Base-by-base conservation (phyloP, 2,797 vertebrate species). In the Pseudomugil gertrudae region DNA sequence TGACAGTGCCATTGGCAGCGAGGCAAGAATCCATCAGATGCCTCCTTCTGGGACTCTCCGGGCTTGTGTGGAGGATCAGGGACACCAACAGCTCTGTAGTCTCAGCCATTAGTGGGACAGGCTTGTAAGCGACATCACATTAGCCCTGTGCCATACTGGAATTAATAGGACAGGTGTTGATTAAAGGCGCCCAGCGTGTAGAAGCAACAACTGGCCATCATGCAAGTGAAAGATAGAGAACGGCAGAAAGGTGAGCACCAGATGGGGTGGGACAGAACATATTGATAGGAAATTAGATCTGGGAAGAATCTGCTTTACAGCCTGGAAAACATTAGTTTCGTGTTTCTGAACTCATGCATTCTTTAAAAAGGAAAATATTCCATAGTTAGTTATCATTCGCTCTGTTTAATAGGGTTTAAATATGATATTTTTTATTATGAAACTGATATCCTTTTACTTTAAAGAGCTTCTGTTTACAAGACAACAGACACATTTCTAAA, bases 81-180 rank as follows among this genome's bases (percentile, higher is more conserved):
- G 76, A 80, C 80, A 89, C 87, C 84, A 81, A 80, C 87, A 69
- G 89, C 84, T 89, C 86, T 63, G 69, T 83, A 83, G 79, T 88
- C 79, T 79, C 81, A 84, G 81, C 84, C 85, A 93, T 94, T 93
- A 94, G 85, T 66, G 78, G 82, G 68, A 92, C 92, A 92, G 80
- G 79, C 89, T 86, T 88, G 90, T 88, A 91, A 92, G 84, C 84
- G 74, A 86, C 84, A 89, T 89, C 85, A 79, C 91, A 94, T 94
- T 94, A 95, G 91, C 92, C 90, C 82, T 61, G 78, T 88, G 91
- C 89, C 87, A 88, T 81, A 82, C 79, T 72, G 81, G 89, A 91
- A 93, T 92, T 93, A 92, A 94, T 91, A 83, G 92, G 93, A 94
- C 93, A 94, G 93, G 93, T 94, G 93, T 93, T 94, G 92, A 94